Percentiles rank a stretch among this genome's conserved stretches.
These are phyloP conservation scores for Rhinatrema bivittatum DNA, from an alignment of 2,797 vertebrate genomes.

Conservation along the genomic window DNA sequence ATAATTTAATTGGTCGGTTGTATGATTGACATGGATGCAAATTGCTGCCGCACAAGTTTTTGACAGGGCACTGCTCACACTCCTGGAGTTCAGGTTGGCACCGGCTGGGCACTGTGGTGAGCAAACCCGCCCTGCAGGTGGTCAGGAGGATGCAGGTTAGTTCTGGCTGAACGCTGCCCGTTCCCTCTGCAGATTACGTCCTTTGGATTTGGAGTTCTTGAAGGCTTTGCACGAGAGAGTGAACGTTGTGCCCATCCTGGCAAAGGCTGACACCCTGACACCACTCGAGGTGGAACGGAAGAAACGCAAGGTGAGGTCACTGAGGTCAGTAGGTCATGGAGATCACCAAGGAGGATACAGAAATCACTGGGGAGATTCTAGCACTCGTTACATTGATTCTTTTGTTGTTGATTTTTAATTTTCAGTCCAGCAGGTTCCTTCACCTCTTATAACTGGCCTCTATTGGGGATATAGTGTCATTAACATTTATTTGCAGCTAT, in stretches of 20 bases:
- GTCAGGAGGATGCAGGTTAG: accelerated
- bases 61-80: background rate
- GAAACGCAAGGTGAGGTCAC: slow-evolving; percentile 77
- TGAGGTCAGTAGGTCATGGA: background rate
- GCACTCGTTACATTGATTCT: background rate
- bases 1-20: no score
- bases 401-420: background rate
- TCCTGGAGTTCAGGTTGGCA: background rate
- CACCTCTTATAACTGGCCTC: slow-evolving; percentile 3
- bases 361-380: background rate
- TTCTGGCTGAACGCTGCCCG: background rate
- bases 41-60: no score
- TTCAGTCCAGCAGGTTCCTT: background rate
- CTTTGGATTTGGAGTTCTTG: slow-evolving; percentile 94
- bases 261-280: slow-evolving; percentile 92
- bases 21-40: no score
- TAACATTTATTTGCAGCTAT: slow-evolving; percentile 1
- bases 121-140: no score
- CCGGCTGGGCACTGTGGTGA: background rate
- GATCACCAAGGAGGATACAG: background rate
- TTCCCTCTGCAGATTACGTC: slow-evolving; percentile 68
- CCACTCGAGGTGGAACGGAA: slow-evolving; percentile 83
- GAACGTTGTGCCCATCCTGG: slow-evolving; percentile 90
- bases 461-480: background rate
- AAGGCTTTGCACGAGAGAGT: slow-evolving; percentile 91